A percentile compares a stretch with the other conserved stretches of the same genome.
Evolutionary conservation across 1,140 invertebrate species (phyloP).

Genomic region (Trichonephila inaurata): DNA sequence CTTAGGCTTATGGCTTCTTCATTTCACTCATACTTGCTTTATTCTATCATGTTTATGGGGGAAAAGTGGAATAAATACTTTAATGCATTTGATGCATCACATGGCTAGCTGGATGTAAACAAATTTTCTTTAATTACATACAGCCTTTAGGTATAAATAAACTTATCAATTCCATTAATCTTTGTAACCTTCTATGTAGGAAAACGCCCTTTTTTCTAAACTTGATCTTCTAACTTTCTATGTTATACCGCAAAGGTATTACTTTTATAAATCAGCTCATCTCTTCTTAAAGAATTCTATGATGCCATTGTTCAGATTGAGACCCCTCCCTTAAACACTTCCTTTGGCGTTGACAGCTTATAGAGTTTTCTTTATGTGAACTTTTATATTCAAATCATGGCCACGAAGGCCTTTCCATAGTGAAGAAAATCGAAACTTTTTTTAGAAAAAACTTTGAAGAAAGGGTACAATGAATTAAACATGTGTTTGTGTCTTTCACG

Average conservation of each 20-base stretch:
- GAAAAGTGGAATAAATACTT: not conserved
- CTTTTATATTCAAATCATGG: slow-evolving; percentile 22
- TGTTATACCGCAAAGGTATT: not conserved
- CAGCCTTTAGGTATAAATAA: not conserved
- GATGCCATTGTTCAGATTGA: not conserved
- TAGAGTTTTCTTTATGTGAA: not conserved
- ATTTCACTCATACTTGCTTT: no score
- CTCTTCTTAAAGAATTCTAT: not conserved
- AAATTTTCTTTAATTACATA: not conserved
- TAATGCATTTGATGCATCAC: not conserved
- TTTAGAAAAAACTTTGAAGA: not conserved
- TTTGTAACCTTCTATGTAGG: not conserved
- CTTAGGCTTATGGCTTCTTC: no score
- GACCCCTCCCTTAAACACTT: not conserved
- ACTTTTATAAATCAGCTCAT: not conserved
- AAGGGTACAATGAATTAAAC: not conserved
- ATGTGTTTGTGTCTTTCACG: not conserved
- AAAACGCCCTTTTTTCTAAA: not conserved
- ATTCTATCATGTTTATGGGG: no score
- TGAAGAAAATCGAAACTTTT: not conserved
- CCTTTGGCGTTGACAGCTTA: slow-evolving; percentile 10
- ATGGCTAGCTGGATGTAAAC: not conserved
- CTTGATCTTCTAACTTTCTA: not conserved
- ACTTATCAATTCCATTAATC: not conserved
- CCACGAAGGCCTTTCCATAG: not conserved